These are phyloP conservation scores for Polymixis flavicincta DNA, from an alignment of 2,888 invertebrate species.

Conservation along the genomic window DNA sequence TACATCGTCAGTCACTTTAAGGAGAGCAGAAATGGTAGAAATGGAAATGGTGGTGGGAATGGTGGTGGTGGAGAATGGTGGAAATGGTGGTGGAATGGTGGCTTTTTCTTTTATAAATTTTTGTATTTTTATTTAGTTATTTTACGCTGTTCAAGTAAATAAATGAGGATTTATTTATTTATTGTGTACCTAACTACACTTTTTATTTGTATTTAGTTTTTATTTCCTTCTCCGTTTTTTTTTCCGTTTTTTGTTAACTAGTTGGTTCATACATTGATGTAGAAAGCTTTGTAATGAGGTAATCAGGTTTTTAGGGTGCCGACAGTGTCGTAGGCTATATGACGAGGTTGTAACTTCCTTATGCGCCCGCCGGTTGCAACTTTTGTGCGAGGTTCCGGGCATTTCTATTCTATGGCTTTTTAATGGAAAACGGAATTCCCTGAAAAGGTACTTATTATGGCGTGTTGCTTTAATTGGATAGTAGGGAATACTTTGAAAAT, in stretches of 20 bases:
- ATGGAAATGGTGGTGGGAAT: too few species aligned
- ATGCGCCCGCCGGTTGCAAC: slow-evolving; percentile 12
- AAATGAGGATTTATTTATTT: not conserved
- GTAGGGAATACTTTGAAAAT: not conserved
- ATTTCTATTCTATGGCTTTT: not conserved
- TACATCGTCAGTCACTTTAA: too few species aligned
- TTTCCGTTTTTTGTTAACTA: too few species aligned
- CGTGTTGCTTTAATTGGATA: not conserved
- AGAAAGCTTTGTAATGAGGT: slow-evolving; percentile 44
- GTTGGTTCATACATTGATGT: too few species aligned
- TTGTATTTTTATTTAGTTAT: not conserved
- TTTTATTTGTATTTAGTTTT: too few species aligned
- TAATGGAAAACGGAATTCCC: too few species aligned
- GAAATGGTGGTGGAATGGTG: too few species aligned
- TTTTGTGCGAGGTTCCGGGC: slow-evolving; percentile 11
- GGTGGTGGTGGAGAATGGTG: too few species aligned
- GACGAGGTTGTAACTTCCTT: slow-evolving; percentile 42
- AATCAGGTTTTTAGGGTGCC: slow-evolving; percentile 54
- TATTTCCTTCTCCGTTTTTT: too few species aligned
- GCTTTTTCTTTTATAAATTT: too few species aligned
- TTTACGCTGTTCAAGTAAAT: not conserved
- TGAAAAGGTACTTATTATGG: too few species aligned
- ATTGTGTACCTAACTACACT: not conserved
- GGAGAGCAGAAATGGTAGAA: too few species aligned
- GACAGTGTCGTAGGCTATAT: slow-evolving; percentile 8